Conservation (phyloP, 2,888 invertebrate species). For the Nymphalis polychloros region DNA sequence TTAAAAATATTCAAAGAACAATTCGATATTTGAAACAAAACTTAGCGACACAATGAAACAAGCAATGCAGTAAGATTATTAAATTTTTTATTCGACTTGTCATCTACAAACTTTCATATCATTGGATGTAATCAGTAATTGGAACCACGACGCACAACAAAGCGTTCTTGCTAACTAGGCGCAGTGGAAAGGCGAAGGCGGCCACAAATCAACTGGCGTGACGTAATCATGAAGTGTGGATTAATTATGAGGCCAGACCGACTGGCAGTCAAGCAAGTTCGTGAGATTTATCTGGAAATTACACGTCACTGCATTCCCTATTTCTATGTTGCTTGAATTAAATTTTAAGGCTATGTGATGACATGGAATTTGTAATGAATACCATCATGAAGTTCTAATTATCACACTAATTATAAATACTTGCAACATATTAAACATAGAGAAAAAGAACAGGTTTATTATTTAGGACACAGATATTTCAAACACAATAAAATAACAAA, state of each 20-base stretch:
- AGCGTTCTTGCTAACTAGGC: conserved; percentile 19
- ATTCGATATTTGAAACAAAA: too few relatives aligned
- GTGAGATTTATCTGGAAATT: conserved; percentile 12
- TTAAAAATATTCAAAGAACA: too few relatives aligned
- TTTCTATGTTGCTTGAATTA: background rate
- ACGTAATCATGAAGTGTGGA: conserved; percentile 40
- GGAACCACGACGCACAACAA: conserved; percentile 19
- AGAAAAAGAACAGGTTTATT: too few relatives aligned
- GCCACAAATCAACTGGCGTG: conserved; percentile 40
- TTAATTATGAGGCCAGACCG: conserved; percentile 39
- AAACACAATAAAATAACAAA: too few relatives aligned
- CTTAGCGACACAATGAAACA: too few relatives aligned
- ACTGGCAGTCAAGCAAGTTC: conserved; percentile 22
- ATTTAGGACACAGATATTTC: too few relatives aligned
- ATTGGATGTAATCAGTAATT: conserved; percentile 17
- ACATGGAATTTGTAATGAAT: background rate
- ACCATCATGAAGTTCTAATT: too few relatives aligned
- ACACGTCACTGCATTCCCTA: conserved; percentile 6
- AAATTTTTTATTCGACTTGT: too few relatives aligned
- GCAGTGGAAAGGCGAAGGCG: conserved; percentile 26
- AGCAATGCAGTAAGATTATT: too few relatives aligned
- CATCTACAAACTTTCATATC: background rate
- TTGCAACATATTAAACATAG: too few relatives aligned
- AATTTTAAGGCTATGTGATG: background rate
- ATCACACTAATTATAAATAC: too few relatives aligned